These are phyloP conservation scores for Cataglyphis livida DNA, from an alignment of 2,888 invertebrate genomes.

Conservation along the genomic window DNA sequence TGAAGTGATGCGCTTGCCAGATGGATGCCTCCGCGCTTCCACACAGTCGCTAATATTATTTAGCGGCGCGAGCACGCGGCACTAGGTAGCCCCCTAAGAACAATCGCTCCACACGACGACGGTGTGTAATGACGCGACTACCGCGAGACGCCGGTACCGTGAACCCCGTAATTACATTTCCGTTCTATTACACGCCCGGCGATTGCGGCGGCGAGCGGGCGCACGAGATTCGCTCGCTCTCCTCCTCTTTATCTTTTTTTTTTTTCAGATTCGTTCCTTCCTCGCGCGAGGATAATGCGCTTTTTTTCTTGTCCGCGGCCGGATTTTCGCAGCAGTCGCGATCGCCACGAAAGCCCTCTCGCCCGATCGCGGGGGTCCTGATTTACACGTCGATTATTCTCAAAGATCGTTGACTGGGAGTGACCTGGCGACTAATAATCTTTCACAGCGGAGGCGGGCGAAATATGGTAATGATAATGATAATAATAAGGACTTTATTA, in stretches of 20 bases:
- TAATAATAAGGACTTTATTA: slow-evolving; percentile 40
- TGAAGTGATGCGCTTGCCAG: slow-evolving; percentile 14
- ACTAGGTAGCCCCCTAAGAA: slow-evolving; percentile 69
- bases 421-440: slow-evolving; percentile 47
- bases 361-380: slow-evolving; percentile 26
- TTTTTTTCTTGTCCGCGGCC: neutral
- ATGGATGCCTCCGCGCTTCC: slow-evolving; percentile 29
- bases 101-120: slow-evolving; percentile 72
- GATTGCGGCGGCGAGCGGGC: slow-evolving; percentile 61
- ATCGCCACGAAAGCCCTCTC: neutral
- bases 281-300: neutral
- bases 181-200: slow-evolving; percentile 77
- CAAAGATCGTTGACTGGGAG: slow-evolving; percentile 45
- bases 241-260: neutral
- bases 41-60: slow-evolving; percentile 70
- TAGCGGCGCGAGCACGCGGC: slow-evolving; percentile 56
- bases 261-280: neutral
- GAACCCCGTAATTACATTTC: slow-evolving; percentile 81
- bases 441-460: slow-evolving; percentile 28
- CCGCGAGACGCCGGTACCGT: slow-evolving; percentile 66
- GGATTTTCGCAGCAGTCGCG: neutral
- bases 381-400: slow-evolving; percentile 64
- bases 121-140: slow-evolving; percentile 75
- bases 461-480: slow-evolving; percentile 41
- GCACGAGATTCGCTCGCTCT: slow-evolving; percentile 62